A percentile compares a stretch with the other conserved stretches of the same genome.
phyloP scores from a whole-genome alignment of 1,140 invertebrate genomes.

The Amphibalanus amphitrite region DNA sequence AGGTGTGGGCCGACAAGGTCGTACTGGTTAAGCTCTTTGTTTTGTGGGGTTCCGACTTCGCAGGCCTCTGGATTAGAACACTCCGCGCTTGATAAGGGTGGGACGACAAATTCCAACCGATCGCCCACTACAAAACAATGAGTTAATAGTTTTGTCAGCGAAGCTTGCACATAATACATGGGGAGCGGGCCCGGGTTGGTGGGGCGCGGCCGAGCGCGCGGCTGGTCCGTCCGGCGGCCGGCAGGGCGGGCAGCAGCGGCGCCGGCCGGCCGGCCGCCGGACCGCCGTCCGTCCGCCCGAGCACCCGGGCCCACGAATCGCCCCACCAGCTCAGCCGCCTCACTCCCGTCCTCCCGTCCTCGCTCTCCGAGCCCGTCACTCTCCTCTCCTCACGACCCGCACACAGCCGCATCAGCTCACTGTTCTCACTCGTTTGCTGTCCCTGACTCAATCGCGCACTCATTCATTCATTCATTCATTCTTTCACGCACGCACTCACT shows the following conservation, averaged over 20 bases:
- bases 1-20: background rate
- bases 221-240: background rate
- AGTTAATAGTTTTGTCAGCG: conserved; percentile 1
- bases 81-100: background rate
- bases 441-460: too few species aligned
- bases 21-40: background rate
- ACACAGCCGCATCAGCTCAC: background rate
- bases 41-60: background rate
- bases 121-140: background rate
- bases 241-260: too few species aligned
- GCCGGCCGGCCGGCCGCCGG: too few species aligned
- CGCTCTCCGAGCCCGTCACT: too few species aligned
- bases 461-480: too few species aligned
- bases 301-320: too few species aligned
- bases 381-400: background rate
- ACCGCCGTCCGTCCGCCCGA: too few species aligned
- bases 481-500: too few species aligned
- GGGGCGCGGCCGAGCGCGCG: too few species aligned
- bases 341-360: background rate
- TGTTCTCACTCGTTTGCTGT: too few species aligned
- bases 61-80: background rate
- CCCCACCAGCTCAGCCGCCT: too few species aligned
- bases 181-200: background rate
- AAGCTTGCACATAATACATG: background rate
- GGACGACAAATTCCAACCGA: background rate